Base-by-base conservation (phyloP, 2,113 vertebrate genomes). In the Tricholaema leucomelas region DNA sequence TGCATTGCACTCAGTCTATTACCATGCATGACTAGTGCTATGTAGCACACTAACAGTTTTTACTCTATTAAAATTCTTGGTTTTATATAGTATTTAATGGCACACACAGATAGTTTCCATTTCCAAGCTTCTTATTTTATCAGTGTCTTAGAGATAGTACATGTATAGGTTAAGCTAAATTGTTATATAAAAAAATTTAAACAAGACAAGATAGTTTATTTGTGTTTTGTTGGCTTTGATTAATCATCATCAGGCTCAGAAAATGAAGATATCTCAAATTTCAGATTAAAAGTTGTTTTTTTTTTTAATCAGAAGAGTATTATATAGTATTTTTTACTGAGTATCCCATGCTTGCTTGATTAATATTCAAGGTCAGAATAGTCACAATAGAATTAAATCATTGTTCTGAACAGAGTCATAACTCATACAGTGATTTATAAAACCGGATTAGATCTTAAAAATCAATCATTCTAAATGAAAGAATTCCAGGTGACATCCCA, bases 401-500 rank as follows among this genome's bases (percentile, higher is more conserved):
- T 27, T 77, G n/a, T 21, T 88, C 71, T 85, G 88, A 88, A 88
- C 19, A 30, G 58, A 92, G 84, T 64, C 64, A 66, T 80, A 67
- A 67, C 50, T 91, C 74, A 63, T 81, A 33, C 54, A 91, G 54
- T 96, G 93, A 96, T 96, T 94, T 96, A 96, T 94, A 93, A 93
- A 92, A 91, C 70, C 0, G 1, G 64, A 91, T 96, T 79, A 85
- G 73, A 85, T 79, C 90, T 88, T 91, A 85, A 96, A 92, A 88
- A 95, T 94, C 87, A 93, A 95, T 96, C 91, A 94, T 81, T 71
- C 73, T 31, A 92, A 94, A 94, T 94, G 81, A 94, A 97, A 95
- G 91, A 91, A 95, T 89, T 87, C 94, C 85, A 96, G 58, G 70
- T 81, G 84, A 72, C 64, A 81, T 90, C 63, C 91, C 92, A 96